These are phyloP conservation scores for Lophotis ruficrista DNA, from an alignment of 2,113 vertebrate species.

Conservation along the genomic window DNA sequence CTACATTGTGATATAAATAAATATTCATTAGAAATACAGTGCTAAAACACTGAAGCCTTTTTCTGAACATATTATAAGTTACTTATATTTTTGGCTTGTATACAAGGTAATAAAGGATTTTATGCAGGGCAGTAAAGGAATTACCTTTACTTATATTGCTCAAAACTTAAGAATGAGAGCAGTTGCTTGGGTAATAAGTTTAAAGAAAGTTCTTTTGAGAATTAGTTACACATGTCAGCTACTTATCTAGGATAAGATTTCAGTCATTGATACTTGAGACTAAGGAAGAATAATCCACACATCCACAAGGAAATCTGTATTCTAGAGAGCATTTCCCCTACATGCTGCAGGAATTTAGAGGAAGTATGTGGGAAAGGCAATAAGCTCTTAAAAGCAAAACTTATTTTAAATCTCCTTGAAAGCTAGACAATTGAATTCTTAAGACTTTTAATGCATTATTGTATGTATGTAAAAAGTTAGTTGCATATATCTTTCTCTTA, in stretches of 20 bases:
- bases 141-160: not conserved
- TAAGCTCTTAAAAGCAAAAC: not conserved
- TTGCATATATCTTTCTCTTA: not conserved
- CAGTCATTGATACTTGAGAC: not conserved
- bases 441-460: not conserved
- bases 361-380: not conserved
- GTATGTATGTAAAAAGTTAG: not conserved
- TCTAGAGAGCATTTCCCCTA: not conserved
- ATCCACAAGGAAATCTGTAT: conserved; percentile 32
- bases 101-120: not conserved
- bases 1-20: not conserved
- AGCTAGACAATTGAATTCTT: not conserved
- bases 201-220: conserved; percentile 30
- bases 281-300: not conserved
- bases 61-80: not conserved
- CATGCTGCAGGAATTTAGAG: not conserved
- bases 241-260: conserved; percentile 8
- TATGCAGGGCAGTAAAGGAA: not conserved
- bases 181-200: conserved; percentile 25
- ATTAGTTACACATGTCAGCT: conserved; percentile 28
- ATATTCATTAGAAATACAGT: not conserved
- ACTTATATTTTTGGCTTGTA: not conserved
- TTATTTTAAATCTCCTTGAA: not conserved
- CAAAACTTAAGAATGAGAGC: not conserved
- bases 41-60: not conserved